Conservation (phyloP, 2,797 vertebrate genomes). For the Lemur catta region DNA sequence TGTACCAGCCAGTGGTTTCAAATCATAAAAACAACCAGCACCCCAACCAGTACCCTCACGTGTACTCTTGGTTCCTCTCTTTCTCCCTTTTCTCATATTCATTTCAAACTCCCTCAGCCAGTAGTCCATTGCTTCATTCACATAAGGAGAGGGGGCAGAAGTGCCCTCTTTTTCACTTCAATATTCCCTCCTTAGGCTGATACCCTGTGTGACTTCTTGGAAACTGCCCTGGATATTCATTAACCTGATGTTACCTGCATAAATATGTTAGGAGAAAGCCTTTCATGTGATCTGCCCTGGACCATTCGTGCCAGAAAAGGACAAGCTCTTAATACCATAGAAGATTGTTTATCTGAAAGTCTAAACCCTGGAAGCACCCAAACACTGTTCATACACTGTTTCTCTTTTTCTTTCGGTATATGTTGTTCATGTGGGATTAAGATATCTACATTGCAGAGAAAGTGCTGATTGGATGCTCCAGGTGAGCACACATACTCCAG, state of each 20-base stretch:
- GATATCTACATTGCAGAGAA: not conserved
- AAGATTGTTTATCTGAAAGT: not conserved
- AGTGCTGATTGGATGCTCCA: not conserved
- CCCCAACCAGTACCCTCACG: no score
- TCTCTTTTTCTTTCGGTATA: not conserved
- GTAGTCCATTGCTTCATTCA: not conserved
- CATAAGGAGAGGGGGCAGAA: not conserved
- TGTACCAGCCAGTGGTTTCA: not conserved
- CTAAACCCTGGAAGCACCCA: not conserved
- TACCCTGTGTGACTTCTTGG: not conserved
- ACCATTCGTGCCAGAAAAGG: not conserved
- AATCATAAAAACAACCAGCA: slow-evolving; percentile 1
- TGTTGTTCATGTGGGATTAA: not conserved
- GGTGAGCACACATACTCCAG: not conserved
- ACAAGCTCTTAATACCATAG: not conserved
- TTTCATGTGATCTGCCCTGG: not conserved
- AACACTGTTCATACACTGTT: not conserved
- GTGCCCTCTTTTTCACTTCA: not conserved
- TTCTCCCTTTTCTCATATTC: no score
- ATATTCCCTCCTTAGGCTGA: not conserved
- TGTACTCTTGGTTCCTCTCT: no score
- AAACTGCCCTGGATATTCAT: not conserved
- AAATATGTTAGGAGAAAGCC: not conserved
- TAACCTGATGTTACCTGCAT: not conserved
- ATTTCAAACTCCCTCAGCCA: no score